Percentiles rank a stretch among this genome's conserved stretches.
phyloP scores from a whole-genome alignment of 92 coral and sea anemone genomes.

The Desmophyllum pertusum region DNA sequence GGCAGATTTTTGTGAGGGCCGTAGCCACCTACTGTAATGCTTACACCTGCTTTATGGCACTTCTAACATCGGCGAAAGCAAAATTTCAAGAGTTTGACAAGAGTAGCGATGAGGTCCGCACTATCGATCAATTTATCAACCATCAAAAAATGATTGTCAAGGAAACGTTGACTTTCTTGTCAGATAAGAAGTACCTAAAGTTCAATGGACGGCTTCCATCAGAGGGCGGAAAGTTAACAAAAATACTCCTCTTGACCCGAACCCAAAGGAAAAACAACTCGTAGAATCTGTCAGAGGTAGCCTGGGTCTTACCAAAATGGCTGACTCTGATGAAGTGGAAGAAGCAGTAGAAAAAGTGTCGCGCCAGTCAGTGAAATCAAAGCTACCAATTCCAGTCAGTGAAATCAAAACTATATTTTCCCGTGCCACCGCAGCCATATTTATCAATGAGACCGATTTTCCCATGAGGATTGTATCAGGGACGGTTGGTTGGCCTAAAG shows the following conservation, averaged over 20 bases:
- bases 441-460: conserved; percentile 44
- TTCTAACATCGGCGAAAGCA: conserved; percentile 33
- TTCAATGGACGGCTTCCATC: conserved; percentile 49
- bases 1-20: conserved; percentile 37
- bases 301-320: conserved; percentile 31
- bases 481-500: conserved; percentile 25
- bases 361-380: conserved; percentile 9
- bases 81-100: conserved; percentile 29
- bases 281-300: conserved; percentile 29
- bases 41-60: conserved; percentile 47
- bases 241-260: conserved; percentile 31
- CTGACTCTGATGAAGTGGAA: conserved; percentile 19
- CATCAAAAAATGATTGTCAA: background rate
- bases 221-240: conserved; percentile 38
- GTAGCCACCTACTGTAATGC: conserved; percentile 37
- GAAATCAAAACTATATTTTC: too few relatives aligned
- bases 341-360: conserved; percentile 26
- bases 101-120: background rate
- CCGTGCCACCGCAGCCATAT: conserved; percentile 9
- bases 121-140: background rate
- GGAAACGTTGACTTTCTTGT: conserved; percentile 30
- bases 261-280: background rate
- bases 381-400: too few relatives aligned
- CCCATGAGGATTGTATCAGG: conserved; percentile 51
- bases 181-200: conserved; percentile 37